phyloP scores from a whole-genome alignment of 53 echinoderm and acorn worm species.

The Astropecten irregularis region DNA sequence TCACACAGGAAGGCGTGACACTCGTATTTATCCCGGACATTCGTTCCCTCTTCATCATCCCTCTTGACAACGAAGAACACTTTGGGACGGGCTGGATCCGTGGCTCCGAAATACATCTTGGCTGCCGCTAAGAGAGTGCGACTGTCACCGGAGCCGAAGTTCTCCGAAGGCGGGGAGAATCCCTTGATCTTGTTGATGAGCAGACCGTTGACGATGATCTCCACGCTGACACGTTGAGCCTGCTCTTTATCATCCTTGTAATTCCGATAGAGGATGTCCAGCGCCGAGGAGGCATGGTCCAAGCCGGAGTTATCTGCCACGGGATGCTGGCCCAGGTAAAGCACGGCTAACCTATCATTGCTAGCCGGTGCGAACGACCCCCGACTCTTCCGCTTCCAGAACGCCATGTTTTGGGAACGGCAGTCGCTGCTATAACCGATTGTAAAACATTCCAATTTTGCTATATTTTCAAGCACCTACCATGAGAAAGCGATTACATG shows the following conservation, averaged over 20 bases:
- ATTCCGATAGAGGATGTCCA: slow-evolving; percentile 62
- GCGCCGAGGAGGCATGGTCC: slow-evolving; percentile 69
- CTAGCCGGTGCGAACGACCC: slow-evolving; percentile 67
- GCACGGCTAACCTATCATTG: slow-evolving; percentile 48
- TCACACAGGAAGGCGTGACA: slow-evolving; percentile 74
- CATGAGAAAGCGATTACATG: neutral
- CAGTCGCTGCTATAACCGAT: too few relatives aligned
- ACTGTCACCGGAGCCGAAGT: neutral
- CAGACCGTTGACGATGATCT: slow-evolving; percentile 69
- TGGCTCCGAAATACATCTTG: slow-evolving; percentile 66
- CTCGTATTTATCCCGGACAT: slow-evolving; percentile 6
- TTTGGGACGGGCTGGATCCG: slow-evolving; percentile 58
- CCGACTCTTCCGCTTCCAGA: slow-evolving; percentile 77
- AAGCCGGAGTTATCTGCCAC: slow-evolving; percentile 53
- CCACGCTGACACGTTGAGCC: slow-evolving; percentile 63
- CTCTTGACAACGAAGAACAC: slow-evolving; percentile 63
- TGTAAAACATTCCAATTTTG: too few relatives aligned
- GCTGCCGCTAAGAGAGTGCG: slow-evolving; percentile 28
- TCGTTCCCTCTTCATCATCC: slow-evolving; percentile 1
- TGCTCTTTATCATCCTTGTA: slow-evolving; percentile 70
- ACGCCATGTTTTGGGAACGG: slow-evolving; percentile 68
- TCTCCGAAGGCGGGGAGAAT: neutral
- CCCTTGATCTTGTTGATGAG: slow-evolving; percentile 53
- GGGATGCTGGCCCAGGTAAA: slow-evolving; percentile 68
- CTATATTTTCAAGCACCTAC: neutral